Conservation (phyloP, 2,113 vertebrate genomes). For the Cyprinus carpio region DNA sequence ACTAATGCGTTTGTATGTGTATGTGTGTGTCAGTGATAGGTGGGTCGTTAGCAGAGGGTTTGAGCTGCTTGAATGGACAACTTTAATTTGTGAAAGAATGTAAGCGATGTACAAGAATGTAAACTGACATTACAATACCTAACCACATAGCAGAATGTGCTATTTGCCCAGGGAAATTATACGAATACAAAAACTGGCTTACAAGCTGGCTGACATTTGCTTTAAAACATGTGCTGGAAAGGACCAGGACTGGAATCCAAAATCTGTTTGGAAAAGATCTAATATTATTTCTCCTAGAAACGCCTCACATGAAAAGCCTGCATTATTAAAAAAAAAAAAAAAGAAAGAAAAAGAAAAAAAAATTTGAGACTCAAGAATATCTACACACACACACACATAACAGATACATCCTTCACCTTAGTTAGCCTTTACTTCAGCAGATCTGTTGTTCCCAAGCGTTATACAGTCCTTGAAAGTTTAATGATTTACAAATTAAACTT, state of each 20-base stretch:
- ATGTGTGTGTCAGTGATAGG: neutral
- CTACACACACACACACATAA: neutral
- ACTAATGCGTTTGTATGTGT: neutral
- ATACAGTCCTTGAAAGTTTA: slow-evolving; percentile 11
- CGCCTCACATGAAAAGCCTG: neutral
- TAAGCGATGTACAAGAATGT: neutral
- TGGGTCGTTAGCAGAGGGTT: neutral
- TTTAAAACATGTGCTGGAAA: neutral
- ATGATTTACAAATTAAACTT: slow-evolving; percentile 3
- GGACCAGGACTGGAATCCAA: neutral
- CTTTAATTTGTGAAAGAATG: neutral
- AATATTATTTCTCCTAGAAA: neutral
- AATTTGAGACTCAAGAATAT: neutral
- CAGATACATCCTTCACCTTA: neutral
- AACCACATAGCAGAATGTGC: neutral
- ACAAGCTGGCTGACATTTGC: neutral
- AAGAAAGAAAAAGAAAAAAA: neutral
- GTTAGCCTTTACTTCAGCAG: neutral
- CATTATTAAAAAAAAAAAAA: neutral
- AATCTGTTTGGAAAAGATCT: neutral
- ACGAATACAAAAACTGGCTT: neutral
- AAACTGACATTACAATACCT: neutral
- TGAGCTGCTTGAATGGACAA: neutral
- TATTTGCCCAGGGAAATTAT: slow-evolving; percentile 16
- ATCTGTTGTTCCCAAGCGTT: neutral